Base-by-base conservation (phyloP, 92 coral and sea anemone genomes). In the Umimayanthus kanabou region DNA sequence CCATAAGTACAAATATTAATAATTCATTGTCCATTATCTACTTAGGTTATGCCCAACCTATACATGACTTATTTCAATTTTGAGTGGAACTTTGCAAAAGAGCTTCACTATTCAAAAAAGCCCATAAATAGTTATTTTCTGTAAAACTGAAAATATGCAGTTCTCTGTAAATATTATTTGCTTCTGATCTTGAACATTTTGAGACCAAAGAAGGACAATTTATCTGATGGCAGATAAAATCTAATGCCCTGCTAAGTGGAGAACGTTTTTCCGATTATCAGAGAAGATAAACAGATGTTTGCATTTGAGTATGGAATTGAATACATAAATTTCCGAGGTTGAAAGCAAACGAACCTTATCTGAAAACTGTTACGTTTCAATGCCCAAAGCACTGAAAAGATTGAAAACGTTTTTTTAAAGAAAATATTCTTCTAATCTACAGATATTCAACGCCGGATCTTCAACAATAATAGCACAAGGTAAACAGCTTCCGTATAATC, bases 231-330 rank as follows among this genome's bases (percentile, higher is more conserved):
- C 25, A 61, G 69, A 61, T 61, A 22, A 5, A 61, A 22, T 61
- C 69, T 61, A 61, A 61, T 4, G 69, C 1, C 69, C 69, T 61
- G 26, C 69, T 61, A 20, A 61, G 69, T 22, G 69, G 69, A 61
- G 26, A 18, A 61, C 0, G n/a, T 18, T 57, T 23, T 20, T 22
- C 8, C 26, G 69, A 61, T 61, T 61, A 61, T 61, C 69, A 18
- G 69, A 61, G 26, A 61, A 61, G 69, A 61, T 61, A 61, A 61
- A 61, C 69, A 61, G 69, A 61, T 61, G 69, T 61, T 61, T 61
- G 6, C 25, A 5, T 61, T 4, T 61, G 69, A 61, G 69, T 20
- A 61, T 22, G 69, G 69, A 61, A 61, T 61, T 61, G 25, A 18
- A 18, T 61, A 18, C 25, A 61, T 61, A 18, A 61, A 20, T 18